Base-by-base conservation (phyloP, 1,140 invertebrate genomes). In the Conus betulinus region DNA sequence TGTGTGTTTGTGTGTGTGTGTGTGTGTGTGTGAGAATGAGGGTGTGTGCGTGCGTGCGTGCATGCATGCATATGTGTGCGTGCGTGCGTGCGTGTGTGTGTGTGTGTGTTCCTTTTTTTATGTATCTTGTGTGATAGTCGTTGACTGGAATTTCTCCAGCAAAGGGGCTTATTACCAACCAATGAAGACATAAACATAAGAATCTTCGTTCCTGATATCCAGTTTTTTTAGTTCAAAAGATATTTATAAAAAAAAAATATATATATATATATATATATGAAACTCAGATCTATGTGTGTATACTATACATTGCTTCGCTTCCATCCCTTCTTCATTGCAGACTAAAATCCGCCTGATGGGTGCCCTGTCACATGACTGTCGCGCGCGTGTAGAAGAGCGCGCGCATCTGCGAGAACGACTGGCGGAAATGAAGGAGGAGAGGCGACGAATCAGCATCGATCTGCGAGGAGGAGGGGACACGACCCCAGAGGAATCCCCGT, bases 391-490 rank as follows among this genome's bases (percentile, higher is more conserved):
- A 25, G 82, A 84, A n/a, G 82, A 84, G 82, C 82, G 82, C 27
- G 55, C 82, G 20, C 82, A 84, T n/a, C n/a, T 84, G 25, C 20
- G 82, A 5, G 82, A 84, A 55, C 55, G 82, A 63, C 52, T 84
- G 82, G 82, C 82, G 15, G 82, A 84, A 13, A n/a, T 84, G 55
- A 63, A 63, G 82, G 55, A 5, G 23, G 82, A 84, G 55, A 84
- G 82, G 52, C 82, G 82, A 63, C 82, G 82, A 57, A 84, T 84
- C 82, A 84, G 82, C 82, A 13, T 84, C 3, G 82, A 84, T 17
- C 55, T 84, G 15, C 53, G 82, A 25, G 13, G 20, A n/a, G 20
- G 82, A 84, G 27, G 23, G 11, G 53, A 5, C 23, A 23, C 82
- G 55, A 20, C 82, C 10, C 13, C 23, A 51, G 8, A 81, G 78